Base-by-base conservation (phyloP, 1,140 invertebrate genomes). In the Drosophila tani region DNA sequence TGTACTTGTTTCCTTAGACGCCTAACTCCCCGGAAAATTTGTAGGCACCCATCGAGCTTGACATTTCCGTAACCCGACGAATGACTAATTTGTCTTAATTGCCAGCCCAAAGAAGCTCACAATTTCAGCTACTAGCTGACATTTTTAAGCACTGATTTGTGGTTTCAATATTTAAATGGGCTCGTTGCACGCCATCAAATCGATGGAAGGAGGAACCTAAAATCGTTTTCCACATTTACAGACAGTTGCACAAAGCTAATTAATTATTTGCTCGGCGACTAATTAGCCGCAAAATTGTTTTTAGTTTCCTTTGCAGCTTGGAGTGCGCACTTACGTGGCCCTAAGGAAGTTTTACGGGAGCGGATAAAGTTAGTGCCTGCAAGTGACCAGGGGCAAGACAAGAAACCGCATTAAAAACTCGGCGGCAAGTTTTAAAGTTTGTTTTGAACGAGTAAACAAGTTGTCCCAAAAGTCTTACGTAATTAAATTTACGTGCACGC, bases 391-490 rank as follows among this genome's bases (percentile, higher is more conserved):
- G 49, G 35, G 38, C 35, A 40, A 14, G 29, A 8, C 8, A 47
- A 43, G 41, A 47, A n/a, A 49, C 67, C 65, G 80, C 84, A 87
- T 83, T 84, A 78, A 90, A 77, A 90, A 88, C 62, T 65, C 83
- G 27, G 50, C 32, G 67, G 64, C 56, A 86, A 87, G 59, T 85
- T 88, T 79, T 90, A 90, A 88, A 88, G 84, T 88, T 88, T 85
- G 84, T 88, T 88, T 60, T 90, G 84, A 90, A 73, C 85, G 67
- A 91, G 85, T 88, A 88, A 88, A 88, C 84, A 88, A 88, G 84
- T 81, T 85, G 86, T 85, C 51, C 40, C 68, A 32, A 56, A 90
- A 88, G 85, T 82, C 90, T 78, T 77, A 88, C 60, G 78, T 88
- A 88, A 88, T 88, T 88, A 79, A 88, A 88, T 88, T 85, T 85